Evolutionary conservation across 92 coral and sea anemone genomes (phyloP).

Genomic region (Zoanthus sansibaricus): DNA sequence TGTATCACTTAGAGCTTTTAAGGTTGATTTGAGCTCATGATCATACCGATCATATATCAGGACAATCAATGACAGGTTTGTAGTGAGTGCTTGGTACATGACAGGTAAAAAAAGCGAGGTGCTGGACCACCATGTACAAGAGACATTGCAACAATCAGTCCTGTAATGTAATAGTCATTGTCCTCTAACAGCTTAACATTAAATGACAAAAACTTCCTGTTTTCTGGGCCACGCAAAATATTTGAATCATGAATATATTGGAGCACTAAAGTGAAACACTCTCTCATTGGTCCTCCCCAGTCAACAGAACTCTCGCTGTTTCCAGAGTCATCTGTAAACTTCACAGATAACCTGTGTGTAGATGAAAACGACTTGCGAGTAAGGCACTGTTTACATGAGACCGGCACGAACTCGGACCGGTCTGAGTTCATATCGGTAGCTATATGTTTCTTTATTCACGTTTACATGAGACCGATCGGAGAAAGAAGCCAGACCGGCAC

Average conservation of each 20-base stretch:
- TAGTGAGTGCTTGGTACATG: slow-evolving; percentile 56
- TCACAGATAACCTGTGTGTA: slow-evolving; percentile 14
- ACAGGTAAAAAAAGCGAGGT: slow-evolving; percentile 51
- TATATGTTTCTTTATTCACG: too few relatives aligned
- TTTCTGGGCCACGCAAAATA: slow-evolving; percentile 61
- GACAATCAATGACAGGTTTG: slow-evolving; percentile 48
- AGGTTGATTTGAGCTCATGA: slow-evolving; percentile 42
- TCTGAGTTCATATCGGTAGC: too few relatives aligned
- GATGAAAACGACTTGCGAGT: slow-evolving; percentile 18
- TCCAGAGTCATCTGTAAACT: slow-evolving; percentile 22
- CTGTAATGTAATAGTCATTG: slow-evolving; percentile 64
- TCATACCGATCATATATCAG: slow-evolving; percentile 58
- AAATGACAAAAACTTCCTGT: slow-evolving; percentile 53
- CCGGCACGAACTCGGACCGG: too few relatives aligned
- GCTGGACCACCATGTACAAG: slow-evolving; percentile 61
- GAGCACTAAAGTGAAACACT: slow-evolving; percentile 63
- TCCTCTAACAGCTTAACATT: slow-evolving; percentile 48
- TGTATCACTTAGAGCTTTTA: slow-evolving; percentile 10
- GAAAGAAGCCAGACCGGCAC: neutral
- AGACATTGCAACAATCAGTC: slow-evolving; percentile 50
- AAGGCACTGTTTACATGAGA: neutral
- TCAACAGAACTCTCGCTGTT: slow-evolving; percentile 77
- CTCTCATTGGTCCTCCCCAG: slow-evolving; percentile 68
- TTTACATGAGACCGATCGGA: too few relatives aligned
- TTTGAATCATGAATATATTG: slow-evolving; percentile 57